Evolutionary conservation across 1,140 invertebrate species (phyloP), one percentile per base, ranked within the genome.

Genomic region (Eumaeus atala): DNA sequence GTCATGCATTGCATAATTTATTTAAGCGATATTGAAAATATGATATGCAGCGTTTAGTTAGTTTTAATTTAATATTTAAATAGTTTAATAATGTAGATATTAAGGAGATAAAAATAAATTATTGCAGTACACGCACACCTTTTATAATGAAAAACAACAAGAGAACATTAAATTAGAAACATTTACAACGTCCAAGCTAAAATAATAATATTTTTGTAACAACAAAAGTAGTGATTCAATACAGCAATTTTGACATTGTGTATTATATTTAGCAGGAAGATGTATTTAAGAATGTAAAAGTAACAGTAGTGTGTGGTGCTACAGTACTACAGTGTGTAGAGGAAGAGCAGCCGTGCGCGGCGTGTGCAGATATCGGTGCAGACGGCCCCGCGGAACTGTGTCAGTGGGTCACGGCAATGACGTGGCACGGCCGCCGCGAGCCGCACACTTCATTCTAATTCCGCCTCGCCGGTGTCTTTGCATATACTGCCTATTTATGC

Each of bases 391-490:
- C 79, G 68, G 79, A 86, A 73, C 73, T 83, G 69, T 84, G 81
- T 87, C 81, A 86, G 79, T 86, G 69, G 83, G 81, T 87, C 84
- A 87, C 81, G 84, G 84, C 81, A 84, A 84, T 87, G 84, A 84
- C 79, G 81, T 82, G 81, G 81, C 81, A 84, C 73, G 81, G 84
- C 74, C 79, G 78, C 77, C 64, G 71, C 70, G 71, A 65, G 66
- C 67, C 76, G 79, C 77, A 73, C 78, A 87, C 84, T 87, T 84
- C 77, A 84, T 87, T 84, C 78, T 82, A 84, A 84, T 84, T 86
- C 83, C 83, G 79, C 83, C 82, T 82, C 79, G 69, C 72, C 74
- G 74, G 72, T 82, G 72, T 82, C 74, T 78, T 77, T 72, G 66
- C 62, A 64, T 77, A 70, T 50, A 73, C 73, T 70, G 60, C 56